Evolutionary conservation across 2,797 vertebrate species (phyloP), one percentile per base, ranked within the genome.

Genomic region (Cryptoblepharus egeriae): DNA sequence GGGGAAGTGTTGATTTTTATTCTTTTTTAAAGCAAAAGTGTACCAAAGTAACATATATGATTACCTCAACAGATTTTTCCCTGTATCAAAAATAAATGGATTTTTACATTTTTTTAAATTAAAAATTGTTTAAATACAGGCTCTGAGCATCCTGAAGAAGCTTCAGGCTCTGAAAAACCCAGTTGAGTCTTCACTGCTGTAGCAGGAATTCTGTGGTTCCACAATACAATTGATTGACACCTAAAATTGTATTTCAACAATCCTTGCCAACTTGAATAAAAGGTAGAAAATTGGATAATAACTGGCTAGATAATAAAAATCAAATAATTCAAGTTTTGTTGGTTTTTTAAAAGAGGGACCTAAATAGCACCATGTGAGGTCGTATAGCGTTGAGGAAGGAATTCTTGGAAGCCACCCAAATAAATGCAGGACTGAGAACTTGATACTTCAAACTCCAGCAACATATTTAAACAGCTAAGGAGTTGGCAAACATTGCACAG

Each of bases 391-490:
- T 22, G 39, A 37, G 37, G 65, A 65, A 39, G 75, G 26, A 52
- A 20, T 35, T 35, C 45, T 28, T 65, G 42, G 61, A 77, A 77
- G n/a, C 24, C 39, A 65, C 30, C 30, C 63, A 65, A 77, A 65
- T 35, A 77, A 64, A 52, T 32, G 55, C 61, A 77, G 49, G 30
- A 49, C 30, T 52, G 75, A 77, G 75, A 77, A 77, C 45, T 20
- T 52, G 42, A 65, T 77, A 64, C 39, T 49, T 64, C 42, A 65
- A 65, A 65, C 42, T 77, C 24, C 4, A 65, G 52, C 75, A 26
- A 13, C 7, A 26, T 22, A 22, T 79, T 69, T 57, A 69, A 70
- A 79, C 52, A 52, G 61, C 61, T 60, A 67, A 65, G 42, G 49
- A 49, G 61, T 4, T 52, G 45, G 61, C 63, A 52, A 77, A 65